phyloP scores from a whole-genome alignment of 2,797 vertebrate genomes.

The Carapus acus region DNA sequence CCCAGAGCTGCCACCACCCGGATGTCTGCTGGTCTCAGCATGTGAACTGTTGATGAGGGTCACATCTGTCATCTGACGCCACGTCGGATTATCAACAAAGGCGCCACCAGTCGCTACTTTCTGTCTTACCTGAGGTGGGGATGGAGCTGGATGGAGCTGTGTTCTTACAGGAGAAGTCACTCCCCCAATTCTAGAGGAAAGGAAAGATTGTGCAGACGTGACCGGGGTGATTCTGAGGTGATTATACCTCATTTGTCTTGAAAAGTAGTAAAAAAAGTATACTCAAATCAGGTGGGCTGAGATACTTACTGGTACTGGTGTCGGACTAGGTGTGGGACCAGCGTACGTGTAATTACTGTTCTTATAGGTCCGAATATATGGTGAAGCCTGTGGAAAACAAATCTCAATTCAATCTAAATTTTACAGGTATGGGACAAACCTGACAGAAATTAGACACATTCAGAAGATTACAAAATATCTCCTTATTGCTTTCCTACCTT shows the following conservation, averaged over 20 bases:
- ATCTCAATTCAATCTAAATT: not conserved
- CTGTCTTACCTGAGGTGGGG: constrained; percentile 80
- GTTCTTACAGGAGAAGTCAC: constrained; percentile 76
- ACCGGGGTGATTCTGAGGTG: too few species aligned
- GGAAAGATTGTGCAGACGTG: too few species aligned
- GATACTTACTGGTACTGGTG: constrained; percentile 69
- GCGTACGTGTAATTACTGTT: constrained; percentile 78
- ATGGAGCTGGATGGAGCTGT: constrained; percentile 56
- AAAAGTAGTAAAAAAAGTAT: too few species aligned
- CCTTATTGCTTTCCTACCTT: constrained; percentile 64
- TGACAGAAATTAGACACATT: not conserved
- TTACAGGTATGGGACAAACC: not conserved
- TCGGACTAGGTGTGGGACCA: constrained; percentile 56
- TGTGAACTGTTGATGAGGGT: constrained; percentile 54
- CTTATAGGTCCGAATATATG: constrained; percentile 76
- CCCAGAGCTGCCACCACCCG: constrained; percentile 80
- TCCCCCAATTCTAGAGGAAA: constrained; percentile 82
- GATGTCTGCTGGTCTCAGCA: constrained; percentile 80
- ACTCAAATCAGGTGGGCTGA: too few species aligned
- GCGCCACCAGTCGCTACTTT: not conserved
- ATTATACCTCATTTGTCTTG: too few species aligned
- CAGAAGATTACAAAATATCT: not conserved
- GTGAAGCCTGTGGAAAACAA: constrained; percentile 57
- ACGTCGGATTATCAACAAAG: not conserved
- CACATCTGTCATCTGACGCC: not conserved